Percentiles rank a stretch among this genome's conserved stretches.
These are phyloP conservation scores for Amphibalanus amphitrite DNA, from an alignment of 1,140 invertebrate genomes.

Conservation along the genomic window DNA sequence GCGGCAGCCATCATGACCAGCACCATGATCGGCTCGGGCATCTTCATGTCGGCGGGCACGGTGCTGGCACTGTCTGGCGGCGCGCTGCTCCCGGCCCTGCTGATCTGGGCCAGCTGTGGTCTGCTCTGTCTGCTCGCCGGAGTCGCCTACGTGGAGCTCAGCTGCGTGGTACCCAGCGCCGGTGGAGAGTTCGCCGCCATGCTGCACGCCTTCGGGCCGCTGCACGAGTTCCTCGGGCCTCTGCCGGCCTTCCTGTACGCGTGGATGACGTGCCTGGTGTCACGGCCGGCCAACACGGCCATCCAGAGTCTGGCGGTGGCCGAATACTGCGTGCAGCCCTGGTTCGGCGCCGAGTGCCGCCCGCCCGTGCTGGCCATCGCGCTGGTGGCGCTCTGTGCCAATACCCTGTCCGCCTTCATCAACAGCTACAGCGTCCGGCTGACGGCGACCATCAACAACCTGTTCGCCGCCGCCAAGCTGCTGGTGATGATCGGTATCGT, in stretches of 20 bases:
- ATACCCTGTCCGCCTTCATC: constrained; percentile 54
- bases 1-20: constrained; percentile 73
- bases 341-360: neutral
- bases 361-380: constrained; percentile 8
- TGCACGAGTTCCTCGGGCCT: neutral
- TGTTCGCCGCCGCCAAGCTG: constrained; percentile 78
- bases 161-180: neutral
- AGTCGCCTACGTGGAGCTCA: constrained; percentile 33
- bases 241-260: no score
- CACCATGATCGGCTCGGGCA: constrained; percentile 72
- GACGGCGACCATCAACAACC: constrained; percentile 50
- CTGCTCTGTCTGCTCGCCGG: constrained; percentile 23
- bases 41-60: constrained; percentile 30
- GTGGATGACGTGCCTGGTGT: no score
- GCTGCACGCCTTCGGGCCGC: constrained; percentile 10
- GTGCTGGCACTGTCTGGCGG: constrained; percentile 25
- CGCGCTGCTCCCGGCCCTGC: constrained; percentile 21
- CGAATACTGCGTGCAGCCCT: no score
- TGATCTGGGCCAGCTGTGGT: constrained; percentile 22
- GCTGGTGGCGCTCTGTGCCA: constrained; percentile 11
- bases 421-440: constrained; percentile 47
- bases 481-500: constrained; percentile 66
- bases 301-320: no score
- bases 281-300: no score
- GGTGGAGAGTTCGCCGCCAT: no score